These are phyloP conservation scores for Oncorhynchus masou DNA, from an alignment of 2,113 vertebrate species.

Conservation along the genomic window DNA sequence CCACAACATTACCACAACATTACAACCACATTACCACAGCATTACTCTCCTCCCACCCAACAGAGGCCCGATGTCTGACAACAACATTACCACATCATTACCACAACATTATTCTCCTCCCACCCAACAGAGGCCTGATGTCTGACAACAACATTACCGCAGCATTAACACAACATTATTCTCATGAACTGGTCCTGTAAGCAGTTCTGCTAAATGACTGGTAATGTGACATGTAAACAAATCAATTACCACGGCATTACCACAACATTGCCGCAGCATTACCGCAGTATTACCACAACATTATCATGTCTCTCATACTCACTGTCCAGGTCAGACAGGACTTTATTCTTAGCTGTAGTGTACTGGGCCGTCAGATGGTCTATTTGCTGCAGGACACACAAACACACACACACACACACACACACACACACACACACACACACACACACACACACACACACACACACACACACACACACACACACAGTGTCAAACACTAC, in stretches of 20 bases:
- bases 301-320: slow-evolving; percentile 60
- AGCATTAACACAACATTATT: no score
- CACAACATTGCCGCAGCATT: accelerated
- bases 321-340: slow-evolving; percentile 88
- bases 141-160: slow-evolving; percentile 62
- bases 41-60: slow-evolving; percentile 73
- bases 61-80: slow-evolving; percentile 80
- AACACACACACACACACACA: slow-evolving; percentile 1
- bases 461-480: slow-evolving; percentile 16
- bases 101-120: slow-evolving; percentile 35
- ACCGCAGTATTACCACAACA: no score
- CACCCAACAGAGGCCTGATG: slow-evolving; percentile 82
- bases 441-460: not conserved
- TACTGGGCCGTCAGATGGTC: slow-evolving; percentile 85
- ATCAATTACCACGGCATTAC: accelerated
- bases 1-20: no score
- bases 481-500: not conserved
- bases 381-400: slow-evolving; percentile 82
- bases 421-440: slow-evolving; percentile 7
- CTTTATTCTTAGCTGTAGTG: slow-evolving; percentile 85
- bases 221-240: not conserved
- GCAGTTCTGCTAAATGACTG: no score
- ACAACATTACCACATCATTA: no score
- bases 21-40: no score
- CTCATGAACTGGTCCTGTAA: no score